These are phyloP conservation scores for Leptinotarsa rubiginosa DNA, from an alignment of 2,888 invertebrate genomes.

Conservation along the genomic window DNA sequence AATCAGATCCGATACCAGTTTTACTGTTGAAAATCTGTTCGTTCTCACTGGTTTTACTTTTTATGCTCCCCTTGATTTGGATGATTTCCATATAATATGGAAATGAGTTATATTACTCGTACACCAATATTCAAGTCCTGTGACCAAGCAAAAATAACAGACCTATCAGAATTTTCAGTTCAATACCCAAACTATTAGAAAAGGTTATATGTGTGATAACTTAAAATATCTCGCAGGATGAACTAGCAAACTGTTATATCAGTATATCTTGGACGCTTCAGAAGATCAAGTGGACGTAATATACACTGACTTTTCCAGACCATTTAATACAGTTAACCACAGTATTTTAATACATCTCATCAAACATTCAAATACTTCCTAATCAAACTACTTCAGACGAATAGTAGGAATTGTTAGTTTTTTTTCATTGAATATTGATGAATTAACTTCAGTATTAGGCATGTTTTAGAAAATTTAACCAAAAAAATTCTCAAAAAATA, in stretches of 20 bases:
- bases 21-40: background rate
- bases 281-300: background rate
- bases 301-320: background rate
- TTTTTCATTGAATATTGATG: too few species aligned
- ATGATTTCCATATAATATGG: background rate
- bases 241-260: background rate
- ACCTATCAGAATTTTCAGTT: background rate
- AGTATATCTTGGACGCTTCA: background rate
- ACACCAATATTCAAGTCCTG: background rate
- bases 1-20: background rate
- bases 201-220: background rate
- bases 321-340: conserved; percentile 6
- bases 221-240: background rate
- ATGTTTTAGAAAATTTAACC: too few species aligned
- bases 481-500: too few species aligned
- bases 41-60: background rate
- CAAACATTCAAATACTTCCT: too few species aligned
- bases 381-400: too few species aligned
- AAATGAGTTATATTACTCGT: background rate
- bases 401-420: too few species aligned
- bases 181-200: background rate
- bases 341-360: background rate
- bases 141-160: background rate
- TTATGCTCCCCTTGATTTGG: background rate
- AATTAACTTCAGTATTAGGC: too few species aligned